Conservation (phyloP, 2,797 vertebrate species). For the Muraenolepis orangiensis region DNA sequence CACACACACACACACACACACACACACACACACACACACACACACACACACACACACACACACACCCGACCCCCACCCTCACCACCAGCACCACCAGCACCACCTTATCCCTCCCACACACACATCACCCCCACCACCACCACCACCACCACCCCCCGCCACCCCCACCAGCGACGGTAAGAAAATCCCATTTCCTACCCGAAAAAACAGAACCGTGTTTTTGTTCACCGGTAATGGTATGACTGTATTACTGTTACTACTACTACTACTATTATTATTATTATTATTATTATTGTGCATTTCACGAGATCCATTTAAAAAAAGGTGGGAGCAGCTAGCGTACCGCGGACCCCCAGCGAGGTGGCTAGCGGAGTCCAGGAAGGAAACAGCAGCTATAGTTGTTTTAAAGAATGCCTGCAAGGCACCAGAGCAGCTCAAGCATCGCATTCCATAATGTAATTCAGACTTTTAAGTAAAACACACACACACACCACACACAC, state of each 20-base stretch:
- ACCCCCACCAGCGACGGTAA: conserved; percentile 12
- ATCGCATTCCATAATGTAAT: conserved; percentile 80
- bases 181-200: conserved; percentile 77
- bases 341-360: too few species aligned
- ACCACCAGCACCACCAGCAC: too few species aligned
- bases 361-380: too few species aligned
- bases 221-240: conserved; percentile 77
- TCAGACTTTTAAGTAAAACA: conserved; percentile 76
- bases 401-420: conserved; percentile 67
- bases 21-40: background rate
- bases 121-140: background rate
- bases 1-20: background rate
- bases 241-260: conserved; percentile 71
- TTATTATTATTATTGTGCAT: conserved; percentile 63
- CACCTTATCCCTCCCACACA: too few species aligned
- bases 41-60: background rate
- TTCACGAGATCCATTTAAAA: conserved; percentile 75
- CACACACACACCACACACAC: conserved; percentile 12
- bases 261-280: too few species aligned
- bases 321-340: conserved; percentile 68
- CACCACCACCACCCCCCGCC: too few species aligned
- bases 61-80: background rate
- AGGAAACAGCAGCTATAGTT: too few species aligned
- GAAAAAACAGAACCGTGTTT: conserved; percentile 81
- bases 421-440: conserved; percentile 72